Conservation (phyloP, 1,140 invertebrate species). For the Coelopa frigida region DNA sequence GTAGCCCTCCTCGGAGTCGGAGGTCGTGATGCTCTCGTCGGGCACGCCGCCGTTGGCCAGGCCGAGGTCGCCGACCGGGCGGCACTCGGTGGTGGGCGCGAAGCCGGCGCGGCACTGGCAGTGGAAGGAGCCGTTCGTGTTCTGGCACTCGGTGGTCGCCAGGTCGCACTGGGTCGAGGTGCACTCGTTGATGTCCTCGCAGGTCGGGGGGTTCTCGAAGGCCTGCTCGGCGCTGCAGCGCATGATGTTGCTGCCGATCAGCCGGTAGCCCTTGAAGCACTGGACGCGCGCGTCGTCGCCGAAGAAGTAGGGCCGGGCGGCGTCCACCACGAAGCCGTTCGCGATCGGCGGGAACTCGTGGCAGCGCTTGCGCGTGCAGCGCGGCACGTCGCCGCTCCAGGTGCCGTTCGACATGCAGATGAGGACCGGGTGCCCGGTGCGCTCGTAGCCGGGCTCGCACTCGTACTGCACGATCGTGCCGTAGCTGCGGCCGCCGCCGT, state of each 20-base stretch:
- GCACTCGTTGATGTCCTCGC: slow-evolving; percentile 93
- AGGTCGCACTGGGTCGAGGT: slow-evolving; percentile 79
- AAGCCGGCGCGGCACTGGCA: slow-evolving; percentile 85
- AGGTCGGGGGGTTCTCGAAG: slow-evolving; percentile 77
- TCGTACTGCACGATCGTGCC: slow-evolving; percentile 92
- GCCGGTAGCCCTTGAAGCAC: slow-evolving; percentile 82
- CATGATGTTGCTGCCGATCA: slow-evolving; percentile 79
- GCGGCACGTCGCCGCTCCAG: slow-evolving; percentile 88
- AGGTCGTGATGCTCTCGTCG: slow-evolving; percentile 81
- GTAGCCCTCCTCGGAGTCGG: slow-evolving; percentile 72
- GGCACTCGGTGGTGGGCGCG: slow-evolving; percentile 77
- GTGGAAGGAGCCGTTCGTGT: slow-evolving; percentile 83
- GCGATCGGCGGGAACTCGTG: slow-evolving; percentile 72
- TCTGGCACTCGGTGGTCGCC: slow-evolving; percentile 85
- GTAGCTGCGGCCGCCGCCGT: slow-evolving; percentile 88
- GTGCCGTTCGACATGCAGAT: slow-evolving; percentile 94
- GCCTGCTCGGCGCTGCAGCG: slow-evolving; percentile 78
- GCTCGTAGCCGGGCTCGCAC: slow-evolving; percentile 87
- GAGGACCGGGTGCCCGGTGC: slow-evolving; percentile 81
- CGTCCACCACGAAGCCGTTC: slow-evolving; percentile 77
- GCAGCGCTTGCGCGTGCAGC: slow-evolving; percentile 79
- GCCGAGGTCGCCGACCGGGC: slow-evolving; percentile 81
- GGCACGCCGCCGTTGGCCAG: slow-evolving; percentile 83
- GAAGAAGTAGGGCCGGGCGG: slow-evolving; percentile 67
- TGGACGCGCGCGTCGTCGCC: slow-evolving; percentile 89